Evolutionary conservation across 2,797 vertebrate genomes (phyloP), one percentile per base, ranked within the genome.

Genomic region (Hyperoplus immaculatus): DNA sequence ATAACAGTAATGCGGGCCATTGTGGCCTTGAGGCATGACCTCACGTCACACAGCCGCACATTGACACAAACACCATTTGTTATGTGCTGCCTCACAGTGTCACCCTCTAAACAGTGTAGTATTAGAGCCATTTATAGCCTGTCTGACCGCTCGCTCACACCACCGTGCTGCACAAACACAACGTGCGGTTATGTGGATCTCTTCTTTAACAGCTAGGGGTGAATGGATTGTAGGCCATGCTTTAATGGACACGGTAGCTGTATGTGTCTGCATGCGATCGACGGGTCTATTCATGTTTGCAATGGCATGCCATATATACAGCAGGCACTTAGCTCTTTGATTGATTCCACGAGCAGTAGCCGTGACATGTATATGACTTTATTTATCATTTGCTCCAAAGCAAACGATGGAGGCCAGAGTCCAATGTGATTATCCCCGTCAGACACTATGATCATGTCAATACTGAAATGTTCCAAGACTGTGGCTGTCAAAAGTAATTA

Each of bases 131-230:
- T 87, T 84, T 86, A 84, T 85, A 88, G 72, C 50, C 64, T 10
- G 69, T 55, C 79, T 80, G 81, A 75, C 68, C 18, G n/a, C 76
- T 73, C 80, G 14, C 58, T 86, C 84, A 84, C 85, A 84, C 80
- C 79, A 45, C 72, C 66, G 63, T 0, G 70, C 77, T n/a, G 10
- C 78, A 80, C 81, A 76, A 57, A 80, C 72, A 80, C 78, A 53
- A 6, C n/a, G 70, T 49, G 73, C 10, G 60, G 65, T 83, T 63
- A 62, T 53, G 72, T 70, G 75, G 60, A 0, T 79, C 61, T 43
- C 51, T 45, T 18, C 61, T 74, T 57, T 55, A 47, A 59, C 72
- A 29, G 57, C 55, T 60, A 41, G 66, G 71, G 63, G 5, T 70
- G 80, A 81, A 62, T 72, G 57, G 78, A 88, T 29, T 82, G 68